Evolutionary conservation across 2,113 vertebrate species (phyloP).

Genomic region (Poeciliopsis prolifica): DNA sequence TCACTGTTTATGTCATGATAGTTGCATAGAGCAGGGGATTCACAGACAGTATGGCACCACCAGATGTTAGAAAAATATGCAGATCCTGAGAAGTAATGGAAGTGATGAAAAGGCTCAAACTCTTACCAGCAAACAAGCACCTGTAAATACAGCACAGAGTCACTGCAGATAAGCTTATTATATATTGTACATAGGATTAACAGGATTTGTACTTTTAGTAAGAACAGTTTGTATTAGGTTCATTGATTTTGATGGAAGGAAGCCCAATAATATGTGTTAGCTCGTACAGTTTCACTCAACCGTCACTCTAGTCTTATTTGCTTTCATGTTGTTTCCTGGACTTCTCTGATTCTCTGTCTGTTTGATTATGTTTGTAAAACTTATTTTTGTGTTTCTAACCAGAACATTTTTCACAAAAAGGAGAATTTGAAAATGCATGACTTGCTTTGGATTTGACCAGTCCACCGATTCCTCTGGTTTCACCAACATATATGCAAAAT

Average conservation of each 20-base stretch:
- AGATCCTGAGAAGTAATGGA: neutral
- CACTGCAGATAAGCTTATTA: constrained; percentile 50
- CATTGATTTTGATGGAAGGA: constrained; percentile 27
- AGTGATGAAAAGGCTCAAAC: constrained; percentile 7
- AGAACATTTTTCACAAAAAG: neutral
- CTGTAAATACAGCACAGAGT: constrained; percentile 51
- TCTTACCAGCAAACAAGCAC: neutral
- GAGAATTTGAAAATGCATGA: neutral
- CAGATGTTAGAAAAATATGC: constrained; percentile 5
- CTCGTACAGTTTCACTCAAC: neutral
- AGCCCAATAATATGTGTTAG: constrained; percentile 4
- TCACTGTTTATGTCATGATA: neutral
- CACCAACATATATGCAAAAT: neutral
- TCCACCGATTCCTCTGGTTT: neutral
- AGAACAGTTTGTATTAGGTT: constrained; percentile 1
- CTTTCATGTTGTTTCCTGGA: neutral
- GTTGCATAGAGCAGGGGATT: constrained; percentile 4
- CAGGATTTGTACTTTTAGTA: constrained; percentile 41
- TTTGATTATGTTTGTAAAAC: neutral
- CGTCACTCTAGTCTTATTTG: neutral
- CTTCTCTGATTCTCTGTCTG: neutral
- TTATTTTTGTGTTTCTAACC: neutral
- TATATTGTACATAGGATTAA: constrained; percentile 27
- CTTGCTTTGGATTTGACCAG: neutral
- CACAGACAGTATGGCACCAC: neutral